Evolutionary conservation across 2,888 invertebrate genomes (phyloP).

Genomic region (Agonopterix subpropinquella): DNA sequence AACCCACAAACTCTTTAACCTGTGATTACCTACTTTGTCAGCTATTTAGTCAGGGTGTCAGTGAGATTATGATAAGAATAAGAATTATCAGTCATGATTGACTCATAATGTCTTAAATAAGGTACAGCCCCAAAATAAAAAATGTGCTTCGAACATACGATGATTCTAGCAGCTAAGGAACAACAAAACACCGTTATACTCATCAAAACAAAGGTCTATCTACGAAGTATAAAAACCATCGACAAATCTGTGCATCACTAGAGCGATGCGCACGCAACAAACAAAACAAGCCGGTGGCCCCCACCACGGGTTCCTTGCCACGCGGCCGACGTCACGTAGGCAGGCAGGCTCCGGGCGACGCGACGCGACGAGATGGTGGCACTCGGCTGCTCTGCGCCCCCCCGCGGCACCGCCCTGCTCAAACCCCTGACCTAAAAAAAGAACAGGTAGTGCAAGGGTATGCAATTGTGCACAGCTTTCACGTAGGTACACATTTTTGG

Average conservation of each 20-base stretch:
- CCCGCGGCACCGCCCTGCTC: not conserved
- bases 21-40: no score
- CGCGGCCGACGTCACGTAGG: slow-evolving; percentile 72
- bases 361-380: slow-evolving; percentile 22
- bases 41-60: no score
- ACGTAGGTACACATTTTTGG: not conserved
- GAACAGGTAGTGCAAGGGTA: not conserved
- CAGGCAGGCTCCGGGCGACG: slow-evolving; percentile 20
- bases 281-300: slow-evolving; percentile 50
- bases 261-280: slow-evolving; percentile 51
- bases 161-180: no score
- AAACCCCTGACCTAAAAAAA: not conserved
- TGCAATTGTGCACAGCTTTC: not conserved
- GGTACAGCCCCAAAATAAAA: no score
- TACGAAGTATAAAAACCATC: not conserved
- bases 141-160: no score
- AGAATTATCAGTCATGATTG: no score
- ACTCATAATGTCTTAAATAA: no score
- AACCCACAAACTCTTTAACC: no score
- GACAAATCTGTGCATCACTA: slow-evolving; percentile 6
- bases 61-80: no score
- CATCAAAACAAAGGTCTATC: no score
- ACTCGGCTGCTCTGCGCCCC: slow-evolving; percentile 12
- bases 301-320: slow-evolving; percentile 29
- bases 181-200: no score